phyloP scores from a whole-genome alignment of 2,797 vertebrate genomes.

The Pipistrellus pygmaeus region DNA sequence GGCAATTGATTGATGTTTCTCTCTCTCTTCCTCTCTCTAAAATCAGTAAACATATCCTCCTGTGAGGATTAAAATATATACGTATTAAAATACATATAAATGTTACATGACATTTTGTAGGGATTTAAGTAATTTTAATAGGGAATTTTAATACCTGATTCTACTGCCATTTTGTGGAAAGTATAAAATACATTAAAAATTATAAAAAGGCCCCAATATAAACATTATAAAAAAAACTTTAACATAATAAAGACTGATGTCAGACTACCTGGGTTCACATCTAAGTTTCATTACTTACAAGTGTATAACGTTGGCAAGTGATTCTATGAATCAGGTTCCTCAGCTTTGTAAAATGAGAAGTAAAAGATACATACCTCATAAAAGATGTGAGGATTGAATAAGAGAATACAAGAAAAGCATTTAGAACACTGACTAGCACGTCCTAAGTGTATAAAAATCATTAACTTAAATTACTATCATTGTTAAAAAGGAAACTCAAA shows the following conservation, averaged over 20 bases:
- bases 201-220: conserved; percentile 33
- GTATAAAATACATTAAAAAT: conserved; percentile 43
- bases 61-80: background rate
- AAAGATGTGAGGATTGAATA: background rate
- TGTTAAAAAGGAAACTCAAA: conserved; percentile 27
- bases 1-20: background rate
- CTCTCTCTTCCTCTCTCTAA: background rate
- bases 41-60: background rate
- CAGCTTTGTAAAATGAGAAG: conserved; percentile 10
- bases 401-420: background rate
- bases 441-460: conserved; percentile 16
- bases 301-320: background rate
- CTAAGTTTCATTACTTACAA: conserved; percentile 16
- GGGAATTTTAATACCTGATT: background rate
- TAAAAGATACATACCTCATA: background rate
- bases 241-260: conserved; percentile 45
- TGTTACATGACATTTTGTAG: background rate
- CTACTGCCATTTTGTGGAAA: background rate
- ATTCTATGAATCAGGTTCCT: conserved; percentile 16
- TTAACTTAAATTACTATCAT: background rate
- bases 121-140: conserved; percentile 23
- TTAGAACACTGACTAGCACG: background rate
- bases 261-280: background rate
- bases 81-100: background rate
- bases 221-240: conserved; percentile 16